Evolutionary conservation across 2,888 invertebrate genomes (phyloP).

Genomic region (Epinotia demarniana): DNA sequence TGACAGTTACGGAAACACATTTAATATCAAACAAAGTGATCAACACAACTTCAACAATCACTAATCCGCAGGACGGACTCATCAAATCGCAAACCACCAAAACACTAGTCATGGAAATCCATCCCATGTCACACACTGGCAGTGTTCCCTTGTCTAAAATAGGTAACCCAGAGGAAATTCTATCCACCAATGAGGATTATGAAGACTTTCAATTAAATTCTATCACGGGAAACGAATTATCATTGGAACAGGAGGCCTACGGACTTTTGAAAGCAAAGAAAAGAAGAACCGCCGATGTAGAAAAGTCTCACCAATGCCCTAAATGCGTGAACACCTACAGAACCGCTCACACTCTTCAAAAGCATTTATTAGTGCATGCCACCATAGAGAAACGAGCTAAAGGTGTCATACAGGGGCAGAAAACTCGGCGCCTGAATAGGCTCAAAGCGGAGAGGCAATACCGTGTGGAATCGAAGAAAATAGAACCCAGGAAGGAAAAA

Average conservation of each 20-base stretch:
- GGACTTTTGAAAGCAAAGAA: conserved; percentile 66
- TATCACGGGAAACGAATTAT: conserved; percentile 73
- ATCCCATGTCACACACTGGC: conserved; percentile 58
- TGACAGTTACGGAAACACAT: conserved; percentile 72
- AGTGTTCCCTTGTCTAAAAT: conserved; percentile 54
- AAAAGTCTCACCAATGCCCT: conserved; percentile 55
- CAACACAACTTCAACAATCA: conserved; percentile 71
- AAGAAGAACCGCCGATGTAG: conserved; percentile 47
- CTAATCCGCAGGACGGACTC: conserved; percentile 65
- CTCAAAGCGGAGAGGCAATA: conserved; percentile 56
- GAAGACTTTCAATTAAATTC: conserved; percentile 75
- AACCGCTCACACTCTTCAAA: conserved; percentile 51
- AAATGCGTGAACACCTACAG: conserved; percentile 69
- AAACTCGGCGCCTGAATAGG: conserved; percentile 58
- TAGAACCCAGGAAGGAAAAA: conserved; percentile 32
- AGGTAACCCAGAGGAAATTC: conserved; percentile 71
- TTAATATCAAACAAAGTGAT: conserved; percentile 75
- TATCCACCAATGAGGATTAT: conserved; percentile 58
- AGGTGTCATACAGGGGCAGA: conserved; percentile 62
- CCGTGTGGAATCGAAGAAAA: conserved; percentile 48
- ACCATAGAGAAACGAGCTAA: conserved; percentile 67
- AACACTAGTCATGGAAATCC: conserved; percentile 75
- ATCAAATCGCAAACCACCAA: conserved; percentile 71
- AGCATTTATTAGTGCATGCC: conserved; percentile 68
- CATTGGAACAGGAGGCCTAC: conserved; percentile 76